Conservation (phyloP, 1,140 invertebrate genomes). For the Matsumurasca onukii region DNA sequence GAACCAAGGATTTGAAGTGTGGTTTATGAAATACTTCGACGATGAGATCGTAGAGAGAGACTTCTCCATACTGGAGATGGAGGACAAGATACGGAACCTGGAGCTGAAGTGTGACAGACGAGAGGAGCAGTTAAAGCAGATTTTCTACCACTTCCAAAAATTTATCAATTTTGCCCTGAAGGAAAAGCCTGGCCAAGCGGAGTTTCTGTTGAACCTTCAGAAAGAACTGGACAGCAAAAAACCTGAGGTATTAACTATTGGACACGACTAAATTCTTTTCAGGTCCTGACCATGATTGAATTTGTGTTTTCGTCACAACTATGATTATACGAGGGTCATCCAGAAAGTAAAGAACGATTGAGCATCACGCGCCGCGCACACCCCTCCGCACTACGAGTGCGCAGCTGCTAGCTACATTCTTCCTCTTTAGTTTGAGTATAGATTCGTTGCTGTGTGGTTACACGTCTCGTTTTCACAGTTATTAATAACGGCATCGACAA, state of each 20-base stretch:
- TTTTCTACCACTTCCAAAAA: slow-evolving; percentile 25
- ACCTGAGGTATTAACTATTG: background rate
- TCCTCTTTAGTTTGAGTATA: too few species aligned
- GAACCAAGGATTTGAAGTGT: slow-evolving; percentile 10
- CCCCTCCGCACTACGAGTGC: too few species aligned
- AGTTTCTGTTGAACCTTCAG: slow-evolving; percentile 25
- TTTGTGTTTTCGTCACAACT: too few species aligned
- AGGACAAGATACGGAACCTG: background rate
- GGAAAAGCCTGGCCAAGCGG: slow-evolving; percentile 24
- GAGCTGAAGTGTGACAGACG: background rate
- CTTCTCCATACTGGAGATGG: background rate
- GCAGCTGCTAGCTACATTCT: too few species aligned
- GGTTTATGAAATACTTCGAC: slow-evolving; percentile 18
- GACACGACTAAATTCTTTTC: too few species aligned
- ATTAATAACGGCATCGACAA: too few species aligned
- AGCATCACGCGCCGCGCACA: too few species aligned
- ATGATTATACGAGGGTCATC: too few species aligned
- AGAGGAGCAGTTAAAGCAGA: background rate
- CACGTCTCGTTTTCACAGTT: too few species aligned
- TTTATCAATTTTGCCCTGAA: slow-evolving; percentile 29
- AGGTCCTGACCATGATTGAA: too few species aligned
- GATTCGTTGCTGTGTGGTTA: too few species aligned
- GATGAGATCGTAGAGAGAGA: slow-evolving; percentile 12
- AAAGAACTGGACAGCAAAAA: background rate
- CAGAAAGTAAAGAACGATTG: too few species aligned